Evolutionary conservation across 2,888 invertebrate genomes (phyloP).

Genomic region (Norana najaformis): DNA sequence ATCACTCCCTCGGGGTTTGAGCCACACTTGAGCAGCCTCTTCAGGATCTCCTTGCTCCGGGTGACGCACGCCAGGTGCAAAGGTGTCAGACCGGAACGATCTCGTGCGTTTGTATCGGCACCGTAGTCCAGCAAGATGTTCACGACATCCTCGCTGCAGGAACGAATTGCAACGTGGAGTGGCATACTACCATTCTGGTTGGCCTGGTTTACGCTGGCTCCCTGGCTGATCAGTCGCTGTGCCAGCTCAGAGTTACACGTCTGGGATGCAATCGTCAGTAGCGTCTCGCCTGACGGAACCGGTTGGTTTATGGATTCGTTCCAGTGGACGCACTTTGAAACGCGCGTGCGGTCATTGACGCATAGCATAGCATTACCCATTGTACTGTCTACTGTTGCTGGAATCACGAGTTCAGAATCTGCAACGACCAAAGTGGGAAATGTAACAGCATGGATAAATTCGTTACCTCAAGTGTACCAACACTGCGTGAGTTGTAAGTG

Average conservation of each 20-base stretch:
- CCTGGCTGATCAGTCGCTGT: constrained; percentile 32
- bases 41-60: constrained; percentile 23
- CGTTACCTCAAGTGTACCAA: too few species aligned
- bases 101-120: constrained; percentile 35
- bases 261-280: constrained; percentile 37
- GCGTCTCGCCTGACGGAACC: constrained; percentile 40
- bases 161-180: constrained; percentile 40
- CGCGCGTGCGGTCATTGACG: constrained; percentile 32
- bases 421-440: neutral
- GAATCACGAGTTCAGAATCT: neutral
- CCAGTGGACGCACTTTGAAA: constrained; percentile 20
- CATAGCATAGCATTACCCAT: constrained; percentile 31
- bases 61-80: constrained; percentile 40
- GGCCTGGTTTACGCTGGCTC: constrained; percentile 35
- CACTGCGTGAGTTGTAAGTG: too few species aligned
- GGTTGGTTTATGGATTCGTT: constrained; percentile 35
- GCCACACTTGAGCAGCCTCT: constrained; percentile 36
- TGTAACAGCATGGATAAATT: too few species aligned
- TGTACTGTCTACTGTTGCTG: neutral
- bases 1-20: constrained; percentile 35
- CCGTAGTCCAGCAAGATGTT: constrained; percentile 34
- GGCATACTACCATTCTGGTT: constrained; percentile 38
- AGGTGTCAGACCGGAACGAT: constrained; percentile 39
- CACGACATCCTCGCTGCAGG: constrained; percentile 31
- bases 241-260: constrained; percentile 28